Evolutionary conservation across 2,888 invertebrate species (phyloP).

Genomic region (Petrolisthes cinctipes): DNA sequence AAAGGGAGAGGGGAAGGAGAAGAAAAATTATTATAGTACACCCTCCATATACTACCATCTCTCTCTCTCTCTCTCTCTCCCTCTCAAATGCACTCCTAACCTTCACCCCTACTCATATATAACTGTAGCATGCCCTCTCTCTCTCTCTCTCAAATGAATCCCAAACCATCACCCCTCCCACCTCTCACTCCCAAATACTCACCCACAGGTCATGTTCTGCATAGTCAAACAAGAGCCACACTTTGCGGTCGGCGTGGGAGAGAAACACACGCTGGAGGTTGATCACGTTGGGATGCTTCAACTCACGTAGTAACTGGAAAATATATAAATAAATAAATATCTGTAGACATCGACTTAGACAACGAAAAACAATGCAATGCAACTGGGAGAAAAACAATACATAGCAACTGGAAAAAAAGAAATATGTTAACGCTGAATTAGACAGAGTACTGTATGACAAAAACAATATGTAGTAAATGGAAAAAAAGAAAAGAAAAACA

Average conservation of each 20-base stretch:
- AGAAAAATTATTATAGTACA: too few species aligned
- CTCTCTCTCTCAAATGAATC: not conserved
- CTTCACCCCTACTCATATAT: not conserved
- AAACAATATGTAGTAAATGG: too few species aligned
- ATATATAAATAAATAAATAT: not conserved
- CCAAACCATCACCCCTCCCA: not conserved
- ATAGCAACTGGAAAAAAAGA: too few species aligned
- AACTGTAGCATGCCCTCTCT: not conserved
- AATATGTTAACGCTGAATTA: too few species aligned
- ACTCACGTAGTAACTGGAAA: constrained; percentile 88
- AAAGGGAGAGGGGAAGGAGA: constrained; percentile 66
- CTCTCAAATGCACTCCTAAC: too few species aligned
- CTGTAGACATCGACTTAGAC: too few species aligned
- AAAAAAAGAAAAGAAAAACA: too few species aligned
- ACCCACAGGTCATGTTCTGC: constrained; percentile 99
- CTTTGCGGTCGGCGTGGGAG: constrained; percentile 95
- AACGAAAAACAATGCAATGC: too few species aligned
- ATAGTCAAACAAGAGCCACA: constrained; percentile 97
- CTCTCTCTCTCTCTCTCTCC: too few species aligned
- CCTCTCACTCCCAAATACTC: constrained; percentile 65
- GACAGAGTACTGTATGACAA: too few species aligned
- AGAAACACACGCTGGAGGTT: constrained; percentile 95
- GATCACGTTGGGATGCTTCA: constrained; percentile 97
- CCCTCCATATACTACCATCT: too few species aligned
- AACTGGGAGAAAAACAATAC: too few species aligned